Evolutionary conservation across 2,113 vertebrate species (phyloP).

Genomic region (Aix galericulata): DNA sequence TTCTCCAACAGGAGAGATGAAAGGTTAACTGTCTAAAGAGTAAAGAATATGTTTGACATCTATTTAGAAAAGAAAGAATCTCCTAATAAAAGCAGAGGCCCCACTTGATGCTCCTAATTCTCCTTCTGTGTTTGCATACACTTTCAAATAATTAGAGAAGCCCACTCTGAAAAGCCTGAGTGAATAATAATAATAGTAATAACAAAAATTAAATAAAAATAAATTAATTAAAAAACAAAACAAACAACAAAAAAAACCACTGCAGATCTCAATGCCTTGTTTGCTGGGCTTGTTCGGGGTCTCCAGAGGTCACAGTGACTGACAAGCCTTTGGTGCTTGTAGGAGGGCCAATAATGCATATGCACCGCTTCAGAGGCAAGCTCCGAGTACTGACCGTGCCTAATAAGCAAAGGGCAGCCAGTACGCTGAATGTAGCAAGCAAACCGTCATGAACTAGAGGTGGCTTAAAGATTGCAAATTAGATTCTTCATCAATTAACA

Average conservation of each 20-base stretch:
- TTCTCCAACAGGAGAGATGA: conserved; percentile 74
- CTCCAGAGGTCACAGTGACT: conserved; percentile 76
- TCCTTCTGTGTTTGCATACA: conserved; percentile 80
- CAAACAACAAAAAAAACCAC: not conserved
- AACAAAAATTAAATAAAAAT: conserved; percentile 31
- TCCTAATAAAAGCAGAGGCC: conserved; percentile 77
- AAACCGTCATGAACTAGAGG: conserved; percentile 6
- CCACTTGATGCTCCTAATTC: conserved; percentile 75
- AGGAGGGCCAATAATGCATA: conserved; percentile 68
- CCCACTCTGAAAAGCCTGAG: conserved; percentile 55
- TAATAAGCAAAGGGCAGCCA: conserved; percentile 61
- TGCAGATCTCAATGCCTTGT: conserved; percentile 69
- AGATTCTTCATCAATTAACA: conserved; percentile 68
- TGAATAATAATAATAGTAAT: conserved; percentile 47
- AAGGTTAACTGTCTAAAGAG: conserved; percentile 81
- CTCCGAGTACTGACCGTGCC: conserved; percentile 50
- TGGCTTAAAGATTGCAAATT: conserved; percentile 56
- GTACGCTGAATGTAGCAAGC: conserved; percentile 41
- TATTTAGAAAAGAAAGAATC: conserved; percentile 77
- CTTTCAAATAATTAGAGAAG: conserved; percentile 77
- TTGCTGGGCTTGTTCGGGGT: conserved; percentile 72
- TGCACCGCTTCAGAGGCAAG: conserved; percentile 52
- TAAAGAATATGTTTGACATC: conserved; percentile 79
- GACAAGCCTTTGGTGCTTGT: conserved; percentile 74
- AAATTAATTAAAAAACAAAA: not conserved